phyloP scores from a whole-genome alignment of 2,113 vertebrate genomes.

The Phocoena sinus region DNA sequence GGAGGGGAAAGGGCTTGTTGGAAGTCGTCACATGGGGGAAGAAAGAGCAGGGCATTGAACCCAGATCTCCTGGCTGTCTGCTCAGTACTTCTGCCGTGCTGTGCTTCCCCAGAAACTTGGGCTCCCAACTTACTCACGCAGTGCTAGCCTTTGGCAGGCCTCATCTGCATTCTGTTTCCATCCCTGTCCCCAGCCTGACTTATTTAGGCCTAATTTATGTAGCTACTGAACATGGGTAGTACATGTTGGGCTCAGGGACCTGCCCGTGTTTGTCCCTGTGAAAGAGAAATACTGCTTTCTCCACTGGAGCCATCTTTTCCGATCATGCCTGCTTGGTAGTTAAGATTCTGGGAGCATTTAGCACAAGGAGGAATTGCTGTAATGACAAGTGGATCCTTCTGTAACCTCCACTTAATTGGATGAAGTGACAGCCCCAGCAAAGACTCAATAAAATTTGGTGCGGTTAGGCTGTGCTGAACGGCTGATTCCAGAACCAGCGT shows the following conservation, averaged over 20 bases:
- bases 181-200: slow-evolving; percentile 15
- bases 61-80: fast-evolving
- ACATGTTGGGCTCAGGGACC: neutral
- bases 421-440: slow-evolving; percentile 65
- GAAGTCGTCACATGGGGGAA: neutral
- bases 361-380: slow-evolving; percentile 53
- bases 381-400: slow-evolving; percentile 67
- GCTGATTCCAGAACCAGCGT: neutral
- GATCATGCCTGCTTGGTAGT: slow-evolving; percentile 37
- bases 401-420: slow-evolving; percentile 70
- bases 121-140: fast-evolving
- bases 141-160: neutral
- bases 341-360: slow-evolving; percentile 70
- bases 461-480: slow-evolving; percentile 53
- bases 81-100: neutral
- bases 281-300: slow-evolving; percentile 42
- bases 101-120: fast-evolving
- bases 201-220: slow-evolving; percentile 55
- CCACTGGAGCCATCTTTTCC: slow-evolving; percentile 21
- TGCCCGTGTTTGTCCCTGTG: slow-evolving; percentile 34
- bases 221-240: neutral
- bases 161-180: slow-evolving; percentile 25
- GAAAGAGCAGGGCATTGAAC: neutral
- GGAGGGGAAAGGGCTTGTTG: neutral
- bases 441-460: slow-evolving; percentile 64